These are phyloP conservation scores for Cactoblastis cactorum DNA, from an alignment of 2,888 invertebrate species.

Conservation along the genomic window DNA sequence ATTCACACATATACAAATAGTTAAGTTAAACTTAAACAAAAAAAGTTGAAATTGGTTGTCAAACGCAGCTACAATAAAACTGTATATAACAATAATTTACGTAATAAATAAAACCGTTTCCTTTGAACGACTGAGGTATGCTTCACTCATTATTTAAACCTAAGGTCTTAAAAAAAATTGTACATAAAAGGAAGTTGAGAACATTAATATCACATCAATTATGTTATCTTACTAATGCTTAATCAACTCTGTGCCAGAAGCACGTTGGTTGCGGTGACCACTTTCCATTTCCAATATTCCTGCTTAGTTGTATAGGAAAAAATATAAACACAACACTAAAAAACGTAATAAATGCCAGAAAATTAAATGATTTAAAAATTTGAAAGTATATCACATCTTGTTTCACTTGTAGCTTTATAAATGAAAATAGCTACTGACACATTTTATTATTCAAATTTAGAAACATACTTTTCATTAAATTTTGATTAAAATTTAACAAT, in stretches of 20 bases:
- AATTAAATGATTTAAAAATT: not conserved
- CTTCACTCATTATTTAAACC: not conserved
- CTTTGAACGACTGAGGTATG: not conserved
- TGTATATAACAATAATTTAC: not conserved
- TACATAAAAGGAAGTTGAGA: no score
- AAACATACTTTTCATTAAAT: no score
- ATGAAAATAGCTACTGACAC: no score
- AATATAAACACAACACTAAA: not conserved
- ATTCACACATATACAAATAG: constrained; percentile 15
- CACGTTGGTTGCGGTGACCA: no score
- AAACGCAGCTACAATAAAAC: not conserved
- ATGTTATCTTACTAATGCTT: no score
- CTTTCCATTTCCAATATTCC: no score
- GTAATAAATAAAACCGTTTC: not conserved
- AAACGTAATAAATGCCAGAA: not conserved
- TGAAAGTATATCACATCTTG: not conserved
- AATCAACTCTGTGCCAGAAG: no score
- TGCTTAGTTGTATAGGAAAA: no score
- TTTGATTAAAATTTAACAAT: no score
- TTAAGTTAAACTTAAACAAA: not conserved
- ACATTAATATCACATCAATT: no score
- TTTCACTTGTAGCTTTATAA: not conserved
- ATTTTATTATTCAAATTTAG: no score
- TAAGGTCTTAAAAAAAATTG: no score
- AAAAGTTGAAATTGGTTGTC: not conserved